Evolutionary conservation across 1,140 invertebrate species (phyloP), one percentile per base, ranked within the genome.

Genomic region (Bombus difficillimus): DNA sequence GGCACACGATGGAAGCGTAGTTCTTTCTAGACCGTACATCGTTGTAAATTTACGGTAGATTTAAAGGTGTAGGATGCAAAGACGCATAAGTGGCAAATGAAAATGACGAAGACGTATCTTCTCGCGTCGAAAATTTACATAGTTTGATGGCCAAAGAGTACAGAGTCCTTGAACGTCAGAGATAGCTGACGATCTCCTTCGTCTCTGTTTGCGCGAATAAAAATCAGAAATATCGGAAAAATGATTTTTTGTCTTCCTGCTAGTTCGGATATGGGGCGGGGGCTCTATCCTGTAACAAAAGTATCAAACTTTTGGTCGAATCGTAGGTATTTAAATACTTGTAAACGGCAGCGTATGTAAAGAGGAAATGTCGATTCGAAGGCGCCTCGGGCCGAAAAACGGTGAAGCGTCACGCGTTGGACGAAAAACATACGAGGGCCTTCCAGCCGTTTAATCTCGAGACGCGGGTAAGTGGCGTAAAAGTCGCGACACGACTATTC

Each of bases 381-480:
- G 25, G 9, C 37, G 37, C 13, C 37, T 41, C 25, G 12, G 69
- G 13, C 69, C 69, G 69, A 71, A 37, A 41, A 41, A 71, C 69
- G 39, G 18, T 32, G 13, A n/a, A 73, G 28, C 68, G 68, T 39
- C 22, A 39, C 68, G 68, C 34, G 68, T 71, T 15, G 57, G 28
- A 59, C 75, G 57, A 53, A 53, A 77, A 39, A 53, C 34, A 32
- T 22, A 13, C 47, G 74, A 37, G 53, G 53, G 37, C 28, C 57
- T 53, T 32, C 25, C 66, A 68, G 66, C 68, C 57, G 86, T 88
- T 92, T 93, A 94, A 94, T 94, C 93, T 94, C 92, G 81, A 93
- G 92, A 89, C 84, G 90, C 88, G 92, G 85, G 92, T 93, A 92
- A 92, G 92, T 93, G 91, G 88, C 88, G 89, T 91, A 91, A 92